Percentiles rank a stretch among this genome's conserved stretches.
These are phyloP conservation scores for Heliothis virescens DNA, from an alignment of 1,140 invertebrate species.

Conservation along the genomic window DNA sequence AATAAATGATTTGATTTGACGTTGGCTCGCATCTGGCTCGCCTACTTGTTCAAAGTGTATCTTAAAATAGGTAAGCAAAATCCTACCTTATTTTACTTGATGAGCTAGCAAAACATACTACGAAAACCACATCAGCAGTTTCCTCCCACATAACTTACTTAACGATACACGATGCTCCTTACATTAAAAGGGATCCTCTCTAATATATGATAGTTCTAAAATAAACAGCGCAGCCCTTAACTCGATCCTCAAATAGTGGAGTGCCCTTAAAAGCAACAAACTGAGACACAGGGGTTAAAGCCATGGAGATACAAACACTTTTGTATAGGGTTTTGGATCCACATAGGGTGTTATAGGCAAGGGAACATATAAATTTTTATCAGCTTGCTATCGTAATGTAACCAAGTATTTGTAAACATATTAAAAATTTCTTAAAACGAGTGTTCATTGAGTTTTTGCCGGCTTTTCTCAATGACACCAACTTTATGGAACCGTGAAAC, in stretches of 20 bases:
- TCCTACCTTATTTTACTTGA: no score
- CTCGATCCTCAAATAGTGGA: neutral
- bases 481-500: no score
- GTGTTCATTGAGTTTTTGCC: no score
- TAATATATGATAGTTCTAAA: conserved; percentile 13
- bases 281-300: conserved; percentile 28
- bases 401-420: neutral
- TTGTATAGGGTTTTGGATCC: neutral
- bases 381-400: neutral
- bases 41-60: no score
- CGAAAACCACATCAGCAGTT: neutral
- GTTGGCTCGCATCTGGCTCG: no score
- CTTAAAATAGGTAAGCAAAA: no score
- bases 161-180: neutral
- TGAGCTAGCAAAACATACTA: neutral
- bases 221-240: conserved; percentile 13
- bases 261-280: conserved; percentile 16
- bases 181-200: neutral
- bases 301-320: conserved; percentile 32
- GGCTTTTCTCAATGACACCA: no score
- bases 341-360: neutral
- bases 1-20: no score
- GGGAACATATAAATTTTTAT: no score
- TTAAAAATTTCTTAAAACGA: no score
- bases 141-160: neutral